Percentiles rank a stretch among this genome's conserved stretches.
Conservation (phyloP, 2,113 vertebrate genomes). For the Orcinus orca region DNA sequence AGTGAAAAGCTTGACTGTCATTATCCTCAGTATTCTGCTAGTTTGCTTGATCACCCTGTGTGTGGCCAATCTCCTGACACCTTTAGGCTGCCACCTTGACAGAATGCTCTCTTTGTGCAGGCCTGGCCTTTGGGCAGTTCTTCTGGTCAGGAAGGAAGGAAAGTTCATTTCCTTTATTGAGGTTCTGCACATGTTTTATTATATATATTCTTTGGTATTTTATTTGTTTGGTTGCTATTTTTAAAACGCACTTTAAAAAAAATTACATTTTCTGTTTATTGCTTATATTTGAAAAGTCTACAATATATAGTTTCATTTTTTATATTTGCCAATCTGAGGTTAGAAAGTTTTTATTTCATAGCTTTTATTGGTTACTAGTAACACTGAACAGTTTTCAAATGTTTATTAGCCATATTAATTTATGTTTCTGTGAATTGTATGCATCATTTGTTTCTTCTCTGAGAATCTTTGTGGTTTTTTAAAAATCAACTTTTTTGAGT, state of each 20-base stretch:
- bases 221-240: background rate
- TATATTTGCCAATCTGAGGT: background rate
- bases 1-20: background rate
- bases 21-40: background rate
- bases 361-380: conserved; percentile 5
- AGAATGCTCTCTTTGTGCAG: background rate
- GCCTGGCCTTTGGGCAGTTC: background rate
- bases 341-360: background rate
- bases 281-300: background rate
- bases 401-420: background rate
- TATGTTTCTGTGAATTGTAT: conserved; percentile 7
- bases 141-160: background rate
- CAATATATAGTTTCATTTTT: background rate
- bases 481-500: background rate
- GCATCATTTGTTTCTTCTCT: background rate
- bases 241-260: background rate
- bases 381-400: background rate
- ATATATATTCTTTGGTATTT: background rate
- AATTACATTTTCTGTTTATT: background rate
- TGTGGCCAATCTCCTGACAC: background rate
- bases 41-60: background rate
- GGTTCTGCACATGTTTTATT: background rate
- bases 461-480: background rate
- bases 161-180: background rate
- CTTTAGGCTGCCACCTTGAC: background rate